These are phyloP conservation scores for Sminthurinus aureus DNA, from an alignment of 2,888 invertebrate genomes.

Conservation along the genomic window DNA sequence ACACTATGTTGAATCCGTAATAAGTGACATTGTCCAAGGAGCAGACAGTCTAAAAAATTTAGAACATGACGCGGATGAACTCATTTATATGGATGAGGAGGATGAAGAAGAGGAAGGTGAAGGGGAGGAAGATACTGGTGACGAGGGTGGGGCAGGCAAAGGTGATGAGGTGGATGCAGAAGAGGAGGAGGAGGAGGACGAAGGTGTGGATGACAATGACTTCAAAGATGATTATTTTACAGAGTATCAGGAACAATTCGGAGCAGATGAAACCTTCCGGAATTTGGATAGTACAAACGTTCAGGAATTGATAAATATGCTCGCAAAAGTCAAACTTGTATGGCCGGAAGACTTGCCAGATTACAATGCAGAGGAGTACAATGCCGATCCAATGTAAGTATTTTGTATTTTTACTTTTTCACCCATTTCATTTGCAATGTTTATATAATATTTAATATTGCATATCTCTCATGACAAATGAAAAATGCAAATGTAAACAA, in stretches of 20 bases:
- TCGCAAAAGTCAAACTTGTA: conserved; percentile 53
- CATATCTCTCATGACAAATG: too few relatives aligned
- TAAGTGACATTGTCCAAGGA: background rate
- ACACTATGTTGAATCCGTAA: background rate
- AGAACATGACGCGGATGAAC: background rate
- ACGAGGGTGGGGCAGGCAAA: conserved; percentile 19
- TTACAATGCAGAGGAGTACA: conserved; percentile 47
- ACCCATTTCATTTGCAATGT: too few relatives aligned
- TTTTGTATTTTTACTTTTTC: background rate
- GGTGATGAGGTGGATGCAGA: conserved; percentile 21
- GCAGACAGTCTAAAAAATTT: background rate
- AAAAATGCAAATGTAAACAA: too few relatives aligned
- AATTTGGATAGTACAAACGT: conserved; percentile 47
- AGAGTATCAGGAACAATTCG: conserved; percentile 31
- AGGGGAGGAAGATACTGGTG: conserved; percentile 34
- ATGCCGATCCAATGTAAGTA: conserved; percentile 45
- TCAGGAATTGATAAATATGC: conserved; percentile 52
- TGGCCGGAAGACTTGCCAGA: conserved; percentile 57
- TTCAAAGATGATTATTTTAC: conserved; percentile 33
- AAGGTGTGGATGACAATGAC: conserved; percentile 27
- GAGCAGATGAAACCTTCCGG: conserved; percentile 27
- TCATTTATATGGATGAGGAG: background rate
- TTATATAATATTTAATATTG: too few relatives aligned
- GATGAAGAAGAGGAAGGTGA: conserved; percentile 27
- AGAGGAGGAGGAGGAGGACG: conserved; percentile 31